Conservation (phyloP, 2,797 vertebrate species). For the Balearica regulorum region DNA sequence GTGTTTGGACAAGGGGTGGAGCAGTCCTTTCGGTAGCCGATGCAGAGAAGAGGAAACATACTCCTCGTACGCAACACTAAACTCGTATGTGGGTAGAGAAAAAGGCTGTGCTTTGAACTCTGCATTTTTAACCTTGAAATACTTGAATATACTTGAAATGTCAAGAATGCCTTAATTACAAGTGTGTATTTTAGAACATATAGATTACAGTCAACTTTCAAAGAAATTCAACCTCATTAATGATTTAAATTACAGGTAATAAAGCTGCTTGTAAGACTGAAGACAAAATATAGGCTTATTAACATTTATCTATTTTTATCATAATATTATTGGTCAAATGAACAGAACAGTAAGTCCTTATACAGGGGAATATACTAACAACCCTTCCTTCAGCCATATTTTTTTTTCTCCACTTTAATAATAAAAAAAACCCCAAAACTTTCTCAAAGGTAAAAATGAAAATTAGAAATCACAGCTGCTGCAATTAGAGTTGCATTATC, state of each 20-base stretch:
- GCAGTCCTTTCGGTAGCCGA: neutral
- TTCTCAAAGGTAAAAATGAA: neutral
- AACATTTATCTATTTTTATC: neutral
- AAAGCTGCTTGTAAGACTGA: neutral
- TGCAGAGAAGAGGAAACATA: neutral
- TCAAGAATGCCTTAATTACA: neutral
- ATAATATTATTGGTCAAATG: neutral
- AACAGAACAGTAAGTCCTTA: neutral
- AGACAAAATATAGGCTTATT: neutral
- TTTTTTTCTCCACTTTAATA: neutral
- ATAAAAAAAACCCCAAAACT: neutral
- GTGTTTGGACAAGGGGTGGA: neutral
- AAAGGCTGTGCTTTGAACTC: neutral
- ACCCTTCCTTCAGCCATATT: neutral
- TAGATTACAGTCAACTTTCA: neutral
- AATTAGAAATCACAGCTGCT: neutral
- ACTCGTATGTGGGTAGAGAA: neutral
- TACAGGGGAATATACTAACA: neutral
- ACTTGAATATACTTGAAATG: too few species aligned
- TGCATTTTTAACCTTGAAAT: neutral
- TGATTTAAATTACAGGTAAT: neutral
- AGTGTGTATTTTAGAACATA: neutral
- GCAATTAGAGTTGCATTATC: neutral
- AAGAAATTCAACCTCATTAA: neutral
- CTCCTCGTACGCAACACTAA: neutral